Evolutionary conservation across 2,797 vertebrate genomes (phyloP).

Genomic region (Leptatherina wallacei): DNA sequence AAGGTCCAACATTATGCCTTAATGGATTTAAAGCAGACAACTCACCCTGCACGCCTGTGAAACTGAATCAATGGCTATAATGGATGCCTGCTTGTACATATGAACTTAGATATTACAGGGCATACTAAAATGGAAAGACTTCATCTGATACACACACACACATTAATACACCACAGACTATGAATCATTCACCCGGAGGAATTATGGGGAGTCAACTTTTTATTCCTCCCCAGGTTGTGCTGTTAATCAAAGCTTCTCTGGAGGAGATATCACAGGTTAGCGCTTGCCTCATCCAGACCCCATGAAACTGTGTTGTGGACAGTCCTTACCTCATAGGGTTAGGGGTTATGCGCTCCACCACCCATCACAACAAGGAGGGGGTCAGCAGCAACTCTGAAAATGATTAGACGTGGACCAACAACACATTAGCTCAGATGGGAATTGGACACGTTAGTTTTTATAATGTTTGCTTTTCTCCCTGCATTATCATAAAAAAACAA

Average conservation of each 20-base stretch:
- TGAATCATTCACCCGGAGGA: conserved; percentile 41
- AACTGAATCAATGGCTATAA: conserved; percentile 11
- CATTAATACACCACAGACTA: not conserved
- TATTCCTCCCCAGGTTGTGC: conserved; percentile 18
- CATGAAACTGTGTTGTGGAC: conserved; percentile 36
- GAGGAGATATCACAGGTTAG: conserved; percentile 46
- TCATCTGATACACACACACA: conserved; percentile 8
- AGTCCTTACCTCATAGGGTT: conserved; percentile 44
- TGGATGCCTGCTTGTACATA: conserved; percentile 15
- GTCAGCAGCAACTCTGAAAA: conserved; percentile 29
- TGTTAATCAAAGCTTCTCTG: conserved; percentile 27
- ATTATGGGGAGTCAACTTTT: conserved; percentile 26
- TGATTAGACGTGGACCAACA: conserved; percentile 41
- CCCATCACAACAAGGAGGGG: conserved; percentile 1
- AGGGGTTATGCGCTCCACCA: conserved; percentile 15
- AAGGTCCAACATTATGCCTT: conserved; percentile 40
- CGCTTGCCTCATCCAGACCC: conserved; percentile 59
- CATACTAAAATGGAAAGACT: conserved; percentile 40
- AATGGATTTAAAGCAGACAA: conserved; percentile 22
- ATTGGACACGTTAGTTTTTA: conserved; percentile 16
- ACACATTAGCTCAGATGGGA: conserved; percentile 26
- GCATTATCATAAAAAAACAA: conserved; percentile 29
- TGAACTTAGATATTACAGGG: not conserved
- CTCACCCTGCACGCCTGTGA: not conserved
- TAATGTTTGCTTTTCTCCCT: conserved; percentile 28